phyloP scores from a whole-genome alignment of 2,113 vertebrate species.

The Equus przewalskii region DNA sequence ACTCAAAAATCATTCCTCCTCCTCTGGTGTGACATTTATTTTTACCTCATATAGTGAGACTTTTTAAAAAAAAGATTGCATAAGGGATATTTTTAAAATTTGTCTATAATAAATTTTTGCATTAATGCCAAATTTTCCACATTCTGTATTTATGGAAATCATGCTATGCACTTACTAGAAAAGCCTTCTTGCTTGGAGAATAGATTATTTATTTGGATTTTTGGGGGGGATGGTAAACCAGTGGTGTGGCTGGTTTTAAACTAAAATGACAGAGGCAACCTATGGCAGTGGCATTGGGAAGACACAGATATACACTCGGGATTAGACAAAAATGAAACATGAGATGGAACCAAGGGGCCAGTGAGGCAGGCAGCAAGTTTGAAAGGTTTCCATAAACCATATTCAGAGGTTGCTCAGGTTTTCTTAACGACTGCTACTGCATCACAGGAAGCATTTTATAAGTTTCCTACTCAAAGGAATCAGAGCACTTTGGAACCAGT shows the following conservation, averaged over 20 bases:
- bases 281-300: neutral
- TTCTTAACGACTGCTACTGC: accelerated
- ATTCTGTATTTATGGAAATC: neutral
- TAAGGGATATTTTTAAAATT: neutral
- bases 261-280: neutral
- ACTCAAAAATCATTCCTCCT: neutral
- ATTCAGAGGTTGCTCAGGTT: neutral
- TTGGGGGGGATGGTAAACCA: too few relatives aligned
- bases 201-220: neutral
- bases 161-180: neutral
- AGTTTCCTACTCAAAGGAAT: neutral
- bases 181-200: neutral
- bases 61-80: neutral
- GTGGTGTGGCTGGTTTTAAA: neutral
- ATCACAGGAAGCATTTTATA: neutral
- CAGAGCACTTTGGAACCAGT: neutral
- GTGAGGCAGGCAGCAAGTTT: neutral
- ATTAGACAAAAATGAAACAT: neutral
- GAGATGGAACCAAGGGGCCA: neutral
- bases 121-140: neutral
- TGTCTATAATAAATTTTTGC: neutral
- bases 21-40: neutral
- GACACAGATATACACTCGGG: neutral
- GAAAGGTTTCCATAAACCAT: accelerated
- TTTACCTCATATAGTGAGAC: neutral